Percentiles rank a stretch among this genome's conserved stretches.
phyloP scores from a whole-genome alignment of 2,113 vertebrate genomes.

The Thomomys bottae region DNA sequence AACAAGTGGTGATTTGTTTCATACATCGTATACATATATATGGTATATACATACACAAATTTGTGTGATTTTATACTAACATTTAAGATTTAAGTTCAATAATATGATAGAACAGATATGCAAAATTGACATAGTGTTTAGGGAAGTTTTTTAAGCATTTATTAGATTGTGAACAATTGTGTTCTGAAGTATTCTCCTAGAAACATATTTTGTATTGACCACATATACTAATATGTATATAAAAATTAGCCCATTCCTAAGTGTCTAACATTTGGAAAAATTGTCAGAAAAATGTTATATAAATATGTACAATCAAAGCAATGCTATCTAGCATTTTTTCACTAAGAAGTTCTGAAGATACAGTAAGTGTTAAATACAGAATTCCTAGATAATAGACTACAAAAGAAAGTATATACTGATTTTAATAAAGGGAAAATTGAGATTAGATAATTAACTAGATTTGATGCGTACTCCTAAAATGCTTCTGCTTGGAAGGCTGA shows the following conservation, averaged over 20 bases:
- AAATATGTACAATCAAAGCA: background rate
- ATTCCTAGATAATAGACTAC: conserved; percentile 21
- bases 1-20: background rate
- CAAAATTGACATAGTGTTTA: background rate
- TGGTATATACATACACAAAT: background rate
- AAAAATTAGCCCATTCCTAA: conserved; percentile 37
- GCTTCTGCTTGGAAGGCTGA: too few species aligned
- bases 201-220: conserved; percentile 30
- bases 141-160: conserved; percentile 16
- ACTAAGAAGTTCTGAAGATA: conserved; percentile 18
- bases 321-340: conserved; percentile 23
- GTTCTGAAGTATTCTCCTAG: conserved; percentile 21
- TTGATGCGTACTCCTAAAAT: too few species aligned
- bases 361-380: conserved; percentile 17
- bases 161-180: conserved; percentile 30
- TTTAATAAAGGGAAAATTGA: background rate
- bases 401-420: background rate
- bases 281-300: conserved; percentile 10
- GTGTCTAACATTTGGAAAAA: conserved; percentile 7
- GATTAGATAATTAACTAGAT: background rate
- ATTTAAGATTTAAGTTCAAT: conserved; percentile 17
- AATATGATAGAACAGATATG: conserved; percentile 18
- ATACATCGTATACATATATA: background rate
- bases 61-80: background rate
- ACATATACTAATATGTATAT: background rate